phyloP scores from a whole-genome alignment of 1,140 invertebrate species.

The Hylaeus anthracinus region DNA sequence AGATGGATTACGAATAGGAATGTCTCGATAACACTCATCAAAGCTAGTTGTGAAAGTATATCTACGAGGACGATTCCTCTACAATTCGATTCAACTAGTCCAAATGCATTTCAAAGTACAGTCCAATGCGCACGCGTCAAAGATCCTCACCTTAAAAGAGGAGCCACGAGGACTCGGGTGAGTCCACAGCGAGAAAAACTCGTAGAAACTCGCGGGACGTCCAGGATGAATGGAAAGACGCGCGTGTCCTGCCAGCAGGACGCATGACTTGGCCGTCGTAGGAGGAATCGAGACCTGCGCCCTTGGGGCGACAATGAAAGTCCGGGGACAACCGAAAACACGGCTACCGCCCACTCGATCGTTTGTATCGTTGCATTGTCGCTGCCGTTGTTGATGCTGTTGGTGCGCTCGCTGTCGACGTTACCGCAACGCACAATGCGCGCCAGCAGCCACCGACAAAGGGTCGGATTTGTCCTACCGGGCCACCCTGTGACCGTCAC shows the following conservation, averaged over 20 bases:
- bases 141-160: neutral
- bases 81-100: no score
- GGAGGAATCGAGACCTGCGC: constrained; percentile 33
- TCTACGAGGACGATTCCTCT: no score
- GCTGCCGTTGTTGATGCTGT: constrained; percentile 38
- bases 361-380: constrained; percentile 56
- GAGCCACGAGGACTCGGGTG: no score
- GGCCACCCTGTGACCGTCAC: constrained; percentile 35
- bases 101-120: neutral
- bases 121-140: neutral
- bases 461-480: constrained; percentile 64
- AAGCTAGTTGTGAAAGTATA: no score
- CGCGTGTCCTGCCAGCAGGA: constrained; percentile 42
- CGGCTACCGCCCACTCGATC: constrained; percentile 69
- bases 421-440: constrained; percentile 52
- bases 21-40: no score
- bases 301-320: constrained; percentile 64
- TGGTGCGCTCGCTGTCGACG: constrained; percentile 35
- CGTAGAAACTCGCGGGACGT: neutral
- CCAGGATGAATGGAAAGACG: constrained; percentile 42
- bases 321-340: constrained; percentile 68
- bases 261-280: constrained; percentile 11
- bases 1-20: no score
- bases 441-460: constrained; percentile 57
- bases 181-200: neutral